Percentiles rank a stretch among this genome's conserved stretches.
Conservation (phyloP, 2,888 invertebrate genomes). For the Hirtodrosophila histrioides region DNA sequence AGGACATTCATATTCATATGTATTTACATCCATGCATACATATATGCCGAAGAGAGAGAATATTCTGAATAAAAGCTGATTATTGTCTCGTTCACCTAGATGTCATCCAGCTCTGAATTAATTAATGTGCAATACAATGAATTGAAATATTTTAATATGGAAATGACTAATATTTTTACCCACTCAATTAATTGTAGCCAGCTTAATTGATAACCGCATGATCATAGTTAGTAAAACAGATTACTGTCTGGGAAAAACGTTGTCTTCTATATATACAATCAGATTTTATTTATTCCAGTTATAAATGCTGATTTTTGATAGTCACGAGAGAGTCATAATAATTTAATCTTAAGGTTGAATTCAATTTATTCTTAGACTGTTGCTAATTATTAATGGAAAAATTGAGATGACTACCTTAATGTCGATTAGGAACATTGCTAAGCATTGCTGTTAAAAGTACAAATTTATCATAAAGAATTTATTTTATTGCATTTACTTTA, state of each 20-base stretch:
- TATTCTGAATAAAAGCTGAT: slow-evolving; percentile 13
- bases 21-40: not conserved
- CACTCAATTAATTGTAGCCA: not conserved
- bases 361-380: too few species aligned
- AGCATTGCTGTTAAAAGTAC: too few species aligned
- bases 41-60: slow-evolving; percentile 5
- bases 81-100: too few species aligned
- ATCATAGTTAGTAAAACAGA: slow-evolving; percentile 1
- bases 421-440: too few species aligned
- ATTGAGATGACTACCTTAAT: too few species aligned
- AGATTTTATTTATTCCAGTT: not conserved
- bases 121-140: too few species aligned
- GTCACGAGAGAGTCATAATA: not conserved
- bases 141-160: not conserved
- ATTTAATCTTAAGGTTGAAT: too few species aligned
- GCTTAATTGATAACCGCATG: not conserved
- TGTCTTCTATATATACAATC: not conserved
- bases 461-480: too few species aligned
- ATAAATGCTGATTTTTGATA: not conserved
- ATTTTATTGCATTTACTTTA: too few species aligned
- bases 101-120: too few species aligned
- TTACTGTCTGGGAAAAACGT: slow-evolving; percentile 2
- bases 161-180: not conserved
- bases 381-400: too few species aligned
- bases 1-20: slow-evolving; percentile 2